A percentile compares a stretch with the other conserved stretches of the same genome.
Conservation (phyloP, 2,797 vertebrate genomes). For the Distichodus sexfasciatus region DNA sequence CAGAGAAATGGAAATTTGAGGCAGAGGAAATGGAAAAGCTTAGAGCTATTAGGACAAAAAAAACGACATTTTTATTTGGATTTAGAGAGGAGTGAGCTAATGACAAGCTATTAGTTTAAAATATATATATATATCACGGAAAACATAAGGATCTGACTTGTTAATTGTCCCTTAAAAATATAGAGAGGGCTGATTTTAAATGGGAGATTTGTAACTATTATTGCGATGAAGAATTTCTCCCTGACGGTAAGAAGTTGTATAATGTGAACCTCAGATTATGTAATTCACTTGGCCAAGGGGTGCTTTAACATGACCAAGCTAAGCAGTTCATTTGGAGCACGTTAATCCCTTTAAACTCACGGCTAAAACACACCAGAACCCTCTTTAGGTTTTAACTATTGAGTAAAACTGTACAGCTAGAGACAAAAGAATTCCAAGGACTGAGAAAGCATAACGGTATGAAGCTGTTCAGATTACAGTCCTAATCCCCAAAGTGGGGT, state of each 20-base stretch:
- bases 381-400: background rate
- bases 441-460: background rate
- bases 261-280: background rate
- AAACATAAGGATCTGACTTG: no score
- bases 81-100: no score
- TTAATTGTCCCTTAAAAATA: no score
- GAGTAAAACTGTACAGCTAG: background rate
- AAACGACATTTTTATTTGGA: no score
- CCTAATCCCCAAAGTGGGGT: background rate
- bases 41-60: background rate
- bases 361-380: background rate
- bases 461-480: constrained; percentile 2
- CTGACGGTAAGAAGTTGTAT: background rate
- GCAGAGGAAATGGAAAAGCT: constrained; percentile 60
- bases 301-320: background rate
- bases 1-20: constrained; percentile 66
- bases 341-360: background rate
- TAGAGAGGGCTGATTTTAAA: no score
- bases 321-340: background rate
- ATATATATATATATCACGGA: no score
- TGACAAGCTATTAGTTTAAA: no score
- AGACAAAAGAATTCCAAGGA: background rate
- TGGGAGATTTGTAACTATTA: no score
- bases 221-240: background rate
- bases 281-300: background rate